These are phyloP conservation scores for Lerista edwardsae DNA, from an alignment of 2,797 vertebrate genomes.

Conservation along the genomic window DNA sequence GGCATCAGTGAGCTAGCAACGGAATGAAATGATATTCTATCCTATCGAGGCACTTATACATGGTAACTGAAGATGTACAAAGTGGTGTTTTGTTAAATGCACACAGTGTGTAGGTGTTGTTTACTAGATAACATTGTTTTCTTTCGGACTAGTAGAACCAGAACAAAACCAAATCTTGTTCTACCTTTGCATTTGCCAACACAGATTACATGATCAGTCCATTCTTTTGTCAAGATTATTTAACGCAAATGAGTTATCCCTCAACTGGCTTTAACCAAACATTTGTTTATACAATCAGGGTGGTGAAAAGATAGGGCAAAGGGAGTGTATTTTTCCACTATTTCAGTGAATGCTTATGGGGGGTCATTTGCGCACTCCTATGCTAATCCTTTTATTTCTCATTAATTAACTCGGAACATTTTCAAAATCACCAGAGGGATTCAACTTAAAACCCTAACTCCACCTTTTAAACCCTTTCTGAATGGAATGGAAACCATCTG, in stretches of 20 bases:
- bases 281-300: background rate
- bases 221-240: background rate
- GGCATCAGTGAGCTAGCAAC: background rate
- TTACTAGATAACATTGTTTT: background rate
- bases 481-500: conserved; percentile 26
- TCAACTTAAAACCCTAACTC: conserved; percentile 3
- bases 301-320: background rate
- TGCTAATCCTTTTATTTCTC: conserved; percentile 21
- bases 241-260: background rate
- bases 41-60: background rate
- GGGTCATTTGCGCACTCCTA: conserved; percentile 8
- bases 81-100: background rate
- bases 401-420: conserved; percentile 17
- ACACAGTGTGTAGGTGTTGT: background rate
- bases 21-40: background rate
- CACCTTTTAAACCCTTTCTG: background rate
- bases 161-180: background rate
- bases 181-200: background rate
- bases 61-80: background rate
- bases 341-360: background rate
- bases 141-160: background rate
- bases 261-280: background rate
- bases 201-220: background rate
- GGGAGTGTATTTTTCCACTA: conserved; percentile 6
- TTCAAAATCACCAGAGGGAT: background rate